Evolutionary conservation across 1,140 invertebrate species (phyloP), one percentile per base, ranked within the genome.

Genomic region (Teleopsis dalmanni): DNA sequence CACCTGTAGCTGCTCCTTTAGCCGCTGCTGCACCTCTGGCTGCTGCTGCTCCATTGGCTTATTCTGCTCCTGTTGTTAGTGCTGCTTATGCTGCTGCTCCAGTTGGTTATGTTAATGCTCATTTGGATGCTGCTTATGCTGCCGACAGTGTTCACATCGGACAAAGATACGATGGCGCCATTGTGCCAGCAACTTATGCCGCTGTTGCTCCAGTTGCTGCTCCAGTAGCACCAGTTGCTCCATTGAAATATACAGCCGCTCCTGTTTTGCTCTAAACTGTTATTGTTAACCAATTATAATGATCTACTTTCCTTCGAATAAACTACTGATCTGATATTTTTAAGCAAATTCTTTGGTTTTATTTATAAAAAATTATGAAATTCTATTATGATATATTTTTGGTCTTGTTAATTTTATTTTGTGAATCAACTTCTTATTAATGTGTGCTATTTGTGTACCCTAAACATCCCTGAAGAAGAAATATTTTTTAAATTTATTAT

Each of bases 111-210:
- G 37, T 19, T 19, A 38, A 38, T 31, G 46, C 35, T 21, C 23
- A 26, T 29, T 40, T 47, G 49, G 50, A 47, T 29, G 44, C 50
- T 7, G 43, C 50, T 13, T 42, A 34, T n/a, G 43, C 50, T 22
- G 47, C 43, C 29, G 47, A 37, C 31, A 43, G 44, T 42, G 27
- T 51, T 13, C 36, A 47, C 36, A 14, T 47, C 9, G 23, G 36
- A 1, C 49, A 50, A 27, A 45, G 38, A 19, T 51, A 47, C 19
- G 41, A 40, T 19, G 36, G 26, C 36, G 44, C 44, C 8, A n/a
- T 47, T 7, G 37, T 47, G 7, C 37, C 50, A 8, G 23, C 44
- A 3, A 23, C 49, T 16, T 44, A 27, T 29, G 48, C 48, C 13
- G 48, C 42, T 16, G 14, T 31, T 9, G 36, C 36, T 40, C 19